Evolutionary conservation across 2,888 invertebrate genomes (phyloP).

Genomic region (Psylliodes chrysocephalus): DNA sequence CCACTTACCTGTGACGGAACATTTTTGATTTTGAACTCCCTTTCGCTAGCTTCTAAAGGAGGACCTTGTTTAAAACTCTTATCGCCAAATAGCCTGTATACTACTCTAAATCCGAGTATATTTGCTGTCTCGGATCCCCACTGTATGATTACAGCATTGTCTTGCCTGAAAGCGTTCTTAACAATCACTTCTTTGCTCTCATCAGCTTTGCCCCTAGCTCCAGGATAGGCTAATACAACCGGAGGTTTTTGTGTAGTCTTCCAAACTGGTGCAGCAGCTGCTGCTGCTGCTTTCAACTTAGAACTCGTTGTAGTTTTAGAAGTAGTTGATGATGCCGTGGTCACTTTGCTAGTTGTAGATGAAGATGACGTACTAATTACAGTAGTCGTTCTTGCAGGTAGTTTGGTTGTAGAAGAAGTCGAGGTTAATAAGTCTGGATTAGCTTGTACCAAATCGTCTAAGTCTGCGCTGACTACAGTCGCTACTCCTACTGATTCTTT

Average conservation of each 20-base stretch:
- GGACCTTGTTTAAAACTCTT: constrained; percentile 91
- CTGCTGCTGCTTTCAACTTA: constrained; percentile 53
- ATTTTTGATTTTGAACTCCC: constrained; percentile 93
- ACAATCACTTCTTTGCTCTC: constrained; percentile 82
- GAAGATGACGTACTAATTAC: constrained; percentile 55
- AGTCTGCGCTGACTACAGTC: constrained; percentile 69
- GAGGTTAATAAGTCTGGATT: constrained; percentile 26
- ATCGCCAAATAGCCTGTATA: constrained; percentile 90
- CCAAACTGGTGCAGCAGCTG: constrained; percentile 60
- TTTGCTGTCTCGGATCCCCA: constrained; percentile 91
- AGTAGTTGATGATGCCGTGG: constrained; percentile 56
- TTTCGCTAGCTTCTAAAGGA: constrained; percentile 86
- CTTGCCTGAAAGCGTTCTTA: constrained; percentile 85
- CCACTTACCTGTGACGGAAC: constrained; percentile 82
- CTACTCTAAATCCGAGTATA: constrained; percentile 88
- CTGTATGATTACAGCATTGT: constrained; percentile 88
- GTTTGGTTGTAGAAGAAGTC: constrained; percentile 53
- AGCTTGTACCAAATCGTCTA: constrained; percentile 58
- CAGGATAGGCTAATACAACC: constrained; percentile 74
- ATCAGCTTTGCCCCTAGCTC: constrained; percentile 71
- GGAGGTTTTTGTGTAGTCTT: constrained; percentile 72
- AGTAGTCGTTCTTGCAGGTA: constrained; percentile 55
- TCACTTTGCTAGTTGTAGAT: constrained; percentile 55
- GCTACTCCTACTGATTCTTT: constrained; percentile 68
- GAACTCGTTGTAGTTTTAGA: constrained; percentile 53